phyloP scores from a whole-genome alignment of 2,797 vertebrate species.

The Sebastes glaucus region DNA sequence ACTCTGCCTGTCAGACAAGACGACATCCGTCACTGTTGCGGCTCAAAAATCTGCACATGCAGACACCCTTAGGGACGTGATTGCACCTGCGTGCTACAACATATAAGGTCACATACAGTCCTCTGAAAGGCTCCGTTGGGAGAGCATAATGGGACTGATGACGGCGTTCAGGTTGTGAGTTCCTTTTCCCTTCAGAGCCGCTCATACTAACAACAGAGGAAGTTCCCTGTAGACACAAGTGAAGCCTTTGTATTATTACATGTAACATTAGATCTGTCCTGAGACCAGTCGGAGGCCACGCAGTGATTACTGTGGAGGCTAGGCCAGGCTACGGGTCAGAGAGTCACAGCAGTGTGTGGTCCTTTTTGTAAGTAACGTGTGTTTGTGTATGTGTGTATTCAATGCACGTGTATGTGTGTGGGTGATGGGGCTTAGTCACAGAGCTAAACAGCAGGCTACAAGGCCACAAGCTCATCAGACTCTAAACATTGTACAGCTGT shows the following conservation, averaged over 20 bases:
- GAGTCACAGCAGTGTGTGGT: conserved; percentile 69
- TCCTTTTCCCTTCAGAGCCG: conserved; percentile 31
- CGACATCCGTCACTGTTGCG: conserved; percentile 34
- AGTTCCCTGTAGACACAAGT: conserved; percentile 62
- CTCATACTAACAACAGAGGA: conserved; percentile 44
- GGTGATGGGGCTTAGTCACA: conserved; percentile 66
- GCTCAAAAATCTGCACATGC: conserved; percentile 41
- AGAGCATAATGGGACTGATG: conserved; percentile 61
- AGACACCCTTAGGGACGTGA: conserved; percentile 39
- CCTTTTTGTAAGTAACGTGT: conserved; percentile 39
- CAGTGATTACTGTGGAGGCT: conserved; percentile 47
- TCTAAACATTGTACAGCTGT: conserved; percentile 51
- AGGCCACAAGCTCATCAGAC: conserved; percentile 41
- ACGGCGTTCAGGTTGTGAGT: conserved; percentile 60
- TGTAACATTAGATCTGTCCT: conserved; percentile 67
- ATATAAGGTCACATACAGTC: conserved; percentile 46
- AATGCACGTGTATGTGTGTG: conserved; percentile 63
- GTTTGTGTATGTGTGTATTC: conserved; percentile 39
- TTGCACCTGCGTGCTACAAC: conserved; percentile 46
- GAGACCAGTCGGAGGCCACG: conserved; percentile 46
- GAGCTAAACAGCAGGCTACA: conserved; percentile 70
- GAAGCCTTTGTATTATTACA: conserved; percentile 67
- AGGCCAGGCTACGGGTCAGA: conserved; percentile 53
- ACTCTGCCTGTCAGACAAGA: conserved; percentile 15
- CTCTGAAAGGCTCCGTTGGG: conserved; percentile 50